Evolutionary conservation across 2,113 vertebrate species (phyloP).

Genomic region (Pelmatolapia mariae): DNA sequence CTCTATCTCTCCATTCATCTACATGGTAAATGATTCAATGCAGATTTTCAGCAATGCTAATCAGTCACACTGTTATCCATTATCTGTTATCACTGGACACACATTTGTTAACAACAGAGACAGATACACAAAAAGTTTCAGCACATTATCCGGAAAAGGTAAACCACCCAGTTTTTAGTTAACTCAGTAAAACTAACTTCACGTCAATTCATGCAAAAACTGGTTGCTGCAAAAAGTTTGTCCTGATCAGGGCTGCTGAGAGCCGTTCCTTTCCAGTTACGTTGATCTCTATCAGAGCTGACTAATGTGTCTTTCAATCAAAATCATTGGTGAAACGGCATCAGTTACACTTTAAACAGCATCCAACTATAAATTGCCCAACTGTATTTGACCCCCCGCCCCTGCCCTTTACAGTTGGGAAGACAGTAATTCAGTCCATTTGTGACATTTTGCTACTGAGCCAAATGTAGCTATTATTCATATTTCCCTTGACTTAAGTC

Average conservation of each 20-base stretch:
- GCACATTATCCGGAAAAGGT: background rate
- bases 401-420: background rate
- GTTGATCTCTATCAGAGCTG: slow-evolving; percentile 7
- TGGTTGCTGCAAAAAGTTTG: background rate
- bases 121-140: background rate
- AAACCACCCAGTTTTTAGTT: background rate
- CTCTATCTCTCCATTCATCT: background rate
- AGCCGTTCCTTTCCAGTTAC: background rate
- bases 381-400: slow-evolving; percentile 21
- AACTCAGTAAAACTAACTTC: background rate
- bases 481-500: slow-evolving; percentile 36
- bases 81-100: background rate
- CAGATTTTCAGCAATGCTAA: slow-evolving; percentile 23
- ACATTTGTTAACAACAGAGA: background rate
- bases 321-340: slow-evolving; percentile 2
- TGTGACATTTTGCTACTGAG: slow-evolving; percentile 12
- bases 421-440: slow-evolving; percentile 45
- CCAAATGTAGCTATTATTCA: slow-evolving; percentile 21
- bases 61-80: background rate
- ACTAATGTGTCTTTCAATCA: background rate
- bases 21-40: background rate
- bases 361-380: slow-evolving; percentile 34
- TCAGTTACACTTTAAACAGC: slow-evolving; percentile 25
- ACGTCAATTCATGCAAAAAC: background rate
- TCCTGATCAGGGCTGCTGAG: background rate